Evolutionary conservation across 2,113 vertebrate genomes (phyloP).

Genomic region (Mesitornis unicolor): DNA sequence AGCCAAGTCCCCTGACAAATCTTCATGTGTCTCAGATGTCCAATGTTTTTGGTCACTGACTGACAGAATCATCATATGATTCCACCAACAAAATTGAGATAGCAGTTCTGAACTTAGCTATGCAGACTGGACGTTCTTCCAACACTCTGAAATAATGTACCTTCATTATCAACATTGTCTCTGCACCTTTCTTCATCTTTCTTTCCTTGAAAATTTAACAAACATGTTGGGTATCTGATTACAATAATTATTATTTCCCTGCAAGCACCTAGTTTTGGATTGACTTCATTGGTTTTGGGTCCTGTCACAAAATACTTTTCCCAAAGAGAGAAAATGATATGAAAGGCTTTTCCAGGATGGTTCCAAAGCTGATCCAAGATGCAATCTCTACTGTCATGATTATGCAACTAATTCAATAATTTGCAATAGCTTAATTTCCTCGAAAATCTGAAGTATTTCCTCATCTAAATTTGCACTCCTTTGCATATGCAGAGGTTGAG

Average conservation of each 20-base stretch:
- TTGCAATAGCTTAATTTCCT: background rate
- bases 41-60: background rate
- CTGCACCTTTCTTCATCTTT: background rate
- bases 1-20: background rate
- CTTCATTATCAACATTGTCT: background rate
- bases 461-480: background rate
- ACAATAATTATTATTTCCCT: background rate
- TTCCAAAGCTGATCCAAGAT: background rate
- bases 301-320: background rate
- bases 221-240: background rate
- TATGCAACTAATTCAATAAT: background rate
- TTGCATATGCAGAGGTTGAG: background rate
- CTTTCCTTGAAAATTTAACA: background rate
- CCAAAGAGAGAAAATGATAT: background rate
- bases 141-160: background rate
- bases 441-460: background rate
- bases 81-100: background rate
- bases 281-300: background rate
- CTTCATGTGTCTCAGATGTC: background rate
- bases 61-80: background rate
- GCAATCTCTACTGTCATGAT: background rate
- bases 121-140: background rate
- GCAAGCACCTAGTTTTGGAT: background rate
- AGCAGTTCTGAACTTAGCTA: background rate
- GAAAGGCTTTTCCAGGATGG: background rate